Evolutionary conservation across 2,797 vertebrate genomes (phyloP).

Genomic region (Urocyon cinereoargenteus): DNA sequence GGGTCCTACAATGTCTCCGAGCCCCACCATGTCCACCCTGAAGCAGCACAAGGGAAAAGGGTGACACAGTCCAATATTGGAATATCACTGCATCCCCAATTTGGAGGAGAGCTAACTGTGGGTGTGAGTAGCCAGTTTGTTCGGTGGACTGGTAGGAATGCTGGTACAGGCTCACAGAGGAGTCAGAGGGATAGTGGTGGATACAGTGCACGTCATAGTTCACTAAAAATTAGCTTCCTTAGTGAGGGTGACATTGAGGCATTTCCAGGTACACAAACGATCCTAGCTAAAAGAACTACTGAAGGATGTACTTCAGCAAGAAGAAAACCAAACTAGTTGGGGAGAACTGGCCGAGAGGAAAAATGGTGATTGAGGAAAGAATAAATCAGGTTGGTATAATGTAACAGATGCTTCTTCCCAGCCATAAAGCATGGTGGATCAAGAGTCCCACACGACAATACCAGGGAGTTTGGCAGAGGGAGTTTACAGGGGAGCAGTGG

Average conservation of each 20-base stretch:
- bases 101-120: not conserved
- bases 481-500: not conserved
- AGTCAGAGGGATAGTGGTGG: not conserved
- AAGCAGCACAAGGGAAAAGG: not conserved
- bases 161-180: not conserved
- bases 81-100: not conserved
- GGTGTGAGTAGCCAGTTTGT: rapidly evolving
- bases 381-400: not conserved
- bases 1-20: rapidly evolving
- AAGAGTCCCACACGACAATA: not conserved
- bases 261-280: not conserved
- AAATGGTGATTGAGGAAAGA: not conserved
- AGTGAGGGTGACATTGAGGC: too few species aligned
- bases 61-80: rapidly evolving
- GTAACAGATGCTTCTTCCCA: not conserved
- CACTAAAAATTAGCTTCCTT: not conserved
- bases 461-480: not conserved
- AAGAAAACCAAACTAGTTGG: not conserved
- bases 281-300: not conserved
- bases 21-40: rapidly evolving
- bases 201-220: rapidly evolving
- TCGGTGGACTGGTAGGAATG: rapidly evolving
- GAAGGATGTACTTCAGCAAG: not conserved
- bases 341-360: not conserved
- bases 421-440: not conserved